Conservation (phyloP, 2,797 vertebrate genomes). For the Remorina albescens region DNA sequence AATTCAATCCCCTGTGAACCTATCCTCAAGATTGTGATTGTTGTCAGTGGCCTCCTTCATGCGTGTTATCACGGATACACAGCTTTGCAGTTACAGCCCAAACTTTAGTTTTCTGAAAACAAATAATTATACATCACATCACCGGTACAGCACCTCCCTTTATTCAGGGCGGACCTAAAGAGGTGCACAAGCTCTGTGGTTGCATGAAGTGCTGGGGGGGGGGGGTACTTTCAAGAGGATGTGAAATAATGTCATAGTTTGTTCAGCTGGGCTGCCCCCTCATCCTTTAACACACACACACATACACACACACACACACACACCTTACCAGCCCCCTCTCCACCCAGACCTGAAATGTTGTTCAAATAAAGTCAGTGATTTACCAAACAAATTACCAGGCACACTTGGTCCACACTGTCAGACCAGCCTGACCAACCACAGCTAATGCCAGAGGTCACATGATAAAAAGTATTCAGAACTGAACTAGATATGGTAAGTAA, state of each 20-base stretch:
- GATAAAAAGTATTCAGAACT: constrained; percentile 8
- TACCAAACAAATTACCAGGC: constrained; percentile 64
- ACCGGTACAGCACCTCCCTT: constrained; percentile 4
- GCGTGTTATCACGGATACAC: not conserved
- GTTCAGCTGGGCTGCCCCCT: constrained; percentile 81
- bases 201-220: constrained; percentile 59
- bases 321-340: constrained; percentile 62
- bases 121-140: not conserved
- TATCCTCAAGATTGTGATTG: not conserved
- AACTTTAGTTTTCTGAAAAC: constrained; percentile 1
- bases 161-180: constrained; percentile 30
- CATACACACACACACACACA: constrained; percentile 47
- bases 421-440: constrained; percentile 54
- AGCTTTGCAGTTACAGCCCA: not conserved
- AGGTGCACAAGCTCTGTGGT: constrained; percentile 41
- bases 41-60: not conserved
- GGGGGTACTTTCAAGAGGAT: constrained; percentile 75
- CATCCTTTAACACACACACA: constrained; percentile 47
- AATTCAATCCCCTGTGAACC: no score
- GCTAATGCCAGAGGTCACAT: constrained; percentile 40
- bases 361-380: constrained; percentile 79
- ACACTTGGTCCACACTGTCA: constrained; percentile 47
- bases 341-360: constrained; percentile 63
- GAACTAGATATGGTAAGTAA: not conserved
- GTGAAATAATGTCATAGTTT: constrained; percentile 85